phyloP scores from a whole-genome alignment of 2,888 invertebrate species.

The Cacoxenus indagator region DNA sequence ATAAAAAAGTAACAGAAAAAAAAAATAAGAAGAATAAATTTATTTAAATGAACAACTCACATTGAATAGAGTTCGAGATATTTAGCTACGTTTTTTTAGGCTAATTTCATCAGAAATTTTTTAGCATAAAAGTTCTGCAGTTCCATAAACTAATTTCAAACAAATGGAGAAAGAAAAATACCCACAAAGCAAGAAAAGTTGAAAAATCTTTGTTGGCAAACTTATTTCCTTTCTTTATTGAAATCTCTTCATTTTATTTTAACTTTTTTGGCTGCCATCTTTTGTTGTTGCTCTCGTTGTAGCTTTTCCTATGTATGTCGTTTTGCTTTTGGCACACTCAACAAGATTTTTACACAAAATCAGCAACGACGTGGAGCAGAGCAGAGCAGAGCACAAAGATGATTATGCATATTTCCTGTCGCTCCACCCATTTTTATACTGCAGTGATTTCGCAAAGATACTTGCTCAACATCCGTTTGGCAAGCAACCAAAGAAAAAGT shows the following conservation, averaged over 20 bases:
- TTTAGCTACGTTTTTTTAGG: constrained; percentile 14
- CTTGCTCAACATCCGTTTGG: constrained; percentile 22
- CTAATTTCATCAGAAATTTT: constrained; percentile 11
- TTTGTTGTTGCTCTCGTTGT: not conserved
- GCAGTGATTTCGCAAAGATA: constrained; percentile 57
- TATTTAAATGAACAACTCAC: not conserved
- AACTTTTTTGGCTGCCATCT: not conserved
- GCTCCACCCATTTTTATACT: constrained; percentile 46
- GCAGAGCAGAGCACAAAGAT: constrained; percentile 31
- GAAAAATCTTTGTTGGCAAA: constrained; percentile 14
- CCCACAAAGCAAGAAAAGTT: not conserved
- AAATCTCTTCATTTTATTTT: not conserved
- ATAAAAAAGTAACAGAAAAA: not conserved
- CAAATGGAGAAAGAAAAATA: not conserved
- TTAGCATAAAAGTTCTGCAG: not conserved
- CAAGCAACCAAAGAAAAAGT: constrained; percentile 22
- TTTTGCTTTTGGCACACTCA: constrained; percentile 10
- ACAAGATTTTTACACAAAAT: constrained; percentile 13
- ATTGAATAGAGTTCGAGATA: not conserved
- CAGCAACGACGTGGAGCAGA: constrained; percentile 5
- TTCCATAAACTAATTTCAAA: constrained; percentile 16
- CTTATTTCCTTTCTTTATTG: constrained; percentile 4
- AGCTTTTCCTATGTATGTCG: not conserved
- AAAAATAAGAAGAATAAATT: not conserved
- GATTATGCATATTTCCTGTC: constrained; percentile 54